Percentiles rank a stretch among this genome's conserved stretches.
These are phyloP conservation scores for Petromus typicus DNA, from an alignment of 2,113 vertebrate genomes.

Conservation along the genomic window DNA sequence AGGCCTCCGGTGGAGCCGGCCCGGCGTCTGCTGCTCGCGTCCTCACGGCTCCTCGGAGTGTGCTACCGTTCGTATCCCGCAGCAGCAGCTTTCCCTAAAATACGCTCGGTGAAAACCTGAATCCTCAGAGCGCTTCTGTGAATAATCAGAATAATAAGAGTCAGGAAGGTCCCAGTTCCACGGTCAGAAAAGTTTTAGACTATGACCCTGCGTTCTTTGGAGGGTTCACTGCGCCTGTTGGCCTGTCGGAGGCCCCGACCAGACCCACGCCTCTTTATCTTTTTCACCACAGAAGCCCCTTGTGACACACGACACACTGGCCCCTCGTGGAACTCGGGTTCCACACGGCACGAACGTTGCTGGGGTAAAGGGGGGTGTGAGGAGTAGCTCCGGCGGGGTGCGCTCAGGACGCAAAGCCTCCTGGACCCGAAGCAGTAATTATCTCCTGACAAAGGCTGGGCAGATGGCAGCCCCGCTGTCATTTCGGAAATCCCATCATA, in stretches of 20 bases:
- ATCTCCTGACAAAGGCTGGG: not conserved
- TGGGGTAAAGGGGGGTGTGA: accelerated
- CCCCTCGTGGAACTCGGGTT: not conserved
- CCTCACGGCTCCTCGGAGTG: not conserved
- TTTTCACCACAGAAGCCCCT: not conserved
- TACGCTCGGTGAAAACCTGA: not conserved
- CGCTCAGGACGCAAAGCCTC: not conserved
- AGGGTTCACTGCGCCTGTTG: accelerated
- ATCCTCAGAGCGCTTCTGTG: not conserved
- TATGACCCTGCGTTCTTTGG: too few species aligned
- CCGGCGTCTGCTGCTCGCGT: not conserved
- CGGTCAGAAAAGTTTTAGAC: accelerated
- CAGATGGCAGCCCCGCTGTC: slow-evolving; percentile 4
- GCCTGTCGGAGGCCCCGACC: not conserved
- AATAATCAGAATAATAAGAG: not conserved
- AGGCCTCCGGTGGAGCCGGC: not conserved
- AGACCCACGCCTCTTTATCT: not conserved
- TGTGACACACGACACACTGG: not conserved
- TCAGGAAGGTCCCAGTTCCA: not conserved
- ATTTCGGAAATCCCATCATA: slow-evolving; percentile 31
- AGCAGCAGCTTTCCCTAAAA: not conserved
- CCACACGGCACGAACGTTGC: not conserved
- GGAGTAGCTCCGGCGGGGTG: accelerated
- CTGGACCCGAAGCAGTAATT: slow-evolving; percentile 1
- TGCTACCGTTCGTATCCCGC: not conserved